Base-by-base conservation (phyloP, 1,140 invertebrate genomes). In the Drusus annulatus region DNA sequence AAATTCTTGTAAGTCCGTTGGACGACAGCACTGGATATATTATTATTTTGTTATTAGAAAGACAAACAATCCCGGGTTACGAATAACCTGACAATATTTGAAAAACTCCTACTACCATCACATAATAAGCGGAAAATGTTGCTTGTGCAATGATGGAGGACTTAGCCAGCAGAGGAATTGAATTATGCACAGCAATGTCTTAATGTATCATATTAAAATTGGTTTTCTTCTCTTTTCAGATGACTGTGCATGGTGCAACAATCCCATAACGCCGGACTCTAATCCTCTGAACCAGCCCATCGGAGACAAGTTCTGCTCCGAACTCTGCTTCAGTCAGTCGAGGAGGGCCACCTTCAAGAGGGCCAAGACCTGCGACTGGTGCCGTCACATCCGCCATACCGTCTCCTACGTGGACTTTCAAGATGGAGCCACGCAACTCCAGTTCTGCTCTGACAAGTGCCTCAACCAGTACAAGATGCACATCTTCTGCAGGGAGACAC, bases 381-480 rank as follows among this genome's bases (percentile, higher is more conserved):
- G 96, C 86, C 93, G 95, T 80, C 96, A 97, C 85, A 93, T 97
- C 10, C 89, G 96, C 23, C 95, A 97, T 85, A 96, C 96, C 0
- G 95, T 97, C n/a, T 97, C 95, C 83, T 97, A 97, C 84, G 95
- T 97, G 17, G 96, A 97, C 87, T 96, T 97, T 86, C 89, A 94
- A 91, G 94, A 96, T 84, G 94, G 94, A 17, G 93, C 94, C 76
- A 93, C 93, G 75, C 94, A 95, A 83, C 89, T 95, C 15, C 94
- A 96, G 87, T 96, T 96, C 87, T 95, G 92, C 87, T 96, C 96
- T 76, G 95, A 97, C 87, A 97, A 97, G 90, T 98, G 96, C 86
- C 90, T 98, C 60, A 97, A 97, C 86, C 96, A 97, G 87, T 98
- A 97, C 90, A 98, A 98, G 90, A 97, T 98, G 96, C 96, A 97